Evolutionary conservation across 2,113 vertebrate species (phyloP).

Genomic region (Saguinus midas): DNA sequence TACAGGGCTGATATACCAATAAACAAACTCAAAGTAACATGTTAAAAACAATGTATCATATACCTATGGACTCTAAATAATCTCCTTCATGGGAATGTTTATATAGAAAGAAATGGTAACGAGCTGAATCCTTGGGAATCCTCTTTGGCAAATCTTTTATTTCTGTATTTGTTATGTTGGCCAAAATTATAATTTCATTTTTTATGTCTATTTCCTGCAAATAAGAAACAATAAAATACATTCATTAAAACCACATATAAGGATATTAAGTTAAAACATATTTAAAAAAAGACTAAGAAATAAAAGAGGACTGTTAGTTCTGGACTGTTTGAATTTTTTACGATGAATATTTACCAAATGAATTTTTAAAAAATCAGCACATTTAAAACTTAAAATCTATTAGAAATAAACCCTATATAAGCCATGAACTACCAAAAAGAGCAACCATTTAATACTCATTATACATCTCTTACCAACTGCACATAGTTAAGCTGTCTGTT

Average conservation of each 20-base stretch:
- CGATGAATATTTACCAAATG: background rate
- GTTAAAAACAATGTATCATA: background rate
- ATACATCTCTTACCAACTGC: constrained; percentile 90
- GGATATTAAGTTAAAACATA: constrained; percentile 44
- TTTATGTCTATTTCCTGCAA: constrained; percentile 93
- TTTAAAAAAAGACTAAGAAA: background rate
- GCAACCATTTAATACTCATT: background rate
- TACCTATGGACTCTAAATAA: constrained; percentile 96
- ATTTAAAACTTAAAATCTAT: background rate
- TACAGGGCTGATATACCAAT: background rate
- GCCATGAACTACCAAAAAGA: background rate
- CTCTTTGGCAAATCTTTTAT: constrained; percentile 93
- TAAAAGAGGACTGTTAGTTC: background rate
- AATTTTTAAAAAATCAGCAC: background rate
- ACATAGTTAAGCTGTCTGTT: constrained; percentile 93
- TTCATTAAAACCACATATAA: constrained; percentile 45
- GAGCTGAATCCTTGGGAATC: constrained; percentile 94
- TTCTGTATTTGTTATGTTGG: constrained; percentile 91
- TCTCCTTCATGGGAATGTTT: constrained; percentile 97
- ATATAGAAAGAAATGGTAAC: constrained; percentile 98
- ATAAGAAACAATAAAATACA: constrained; percentile 71
- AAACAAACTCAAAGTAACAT: background rate
- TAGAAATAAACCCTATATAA: background rate
- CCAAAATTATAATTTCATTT: constrained; percentile 94
- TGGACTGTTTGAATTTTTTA: background rate